These are phyloP conservation scores for Hypolimnas misippus DNA, from an alignment of 2,888 invertebrate species.

Conservation along the genomic window DNA sequence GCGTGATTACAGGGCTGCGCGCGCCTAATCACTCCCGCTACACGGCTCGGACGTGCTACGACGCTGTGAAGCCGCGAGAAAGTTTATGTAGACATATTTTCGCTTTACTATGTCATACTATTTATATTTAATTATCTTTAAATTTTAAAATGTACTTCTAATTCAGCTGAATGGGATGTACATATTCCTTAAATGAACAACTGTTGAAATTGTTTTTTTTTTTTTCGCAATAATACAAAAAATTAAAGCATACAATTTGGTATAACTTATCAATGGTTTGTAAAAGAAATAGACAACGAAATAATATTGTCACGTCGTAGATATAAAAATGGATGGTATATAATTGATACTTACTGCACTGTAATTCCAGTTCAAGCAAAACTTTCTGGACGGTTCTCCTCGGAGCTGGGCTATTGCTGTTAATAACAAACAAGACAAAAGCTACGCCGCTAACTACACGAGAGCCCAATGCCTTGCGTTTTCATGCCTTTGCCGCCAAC, in stretches of 20 bases:
- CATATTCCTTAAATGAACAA: too few species aligned
- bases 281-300: too few species aligned
- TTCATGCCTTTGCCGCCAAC: slow-evolving; percentile 30
- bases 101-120: too few species aligned
- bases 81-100: slow-evolving; percentile 7
- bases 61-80: slow-evolving; percentile 29
- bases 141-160: too few species aligned
- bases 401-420: slow-evolving; percentile 65
- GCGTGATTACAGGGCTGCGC: slow-evolving; percentile 79
- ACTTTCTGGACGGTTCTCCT: slow-evolving; percentile 52
- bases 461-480: slow-evolving; percentile 43
- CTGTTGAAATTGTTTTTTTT: too few species aligned
- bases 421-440: slow-evolving; percentile 80
- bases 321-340: background rate
- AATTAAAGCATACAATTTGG: too few species aligned
- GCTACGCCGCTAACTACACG: slow-evolving; percentile 70
- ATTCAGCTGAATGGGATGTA: too few species aligned
- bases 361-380: slow-evolving; percentile 24
- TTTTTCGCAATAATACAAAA: too few species aligned
- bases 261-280: too few species aligned
- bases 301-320: too few species aligned
- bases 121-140: too few species aligned
- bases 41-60: slow-evolving; percentile 57
- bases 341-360: background rate
- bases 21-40: slow-evolving; percentile 77